phyloP scores from a whole-genome alignment of 2,797 vertebrate species.

The Merluccius polli region DNA sequence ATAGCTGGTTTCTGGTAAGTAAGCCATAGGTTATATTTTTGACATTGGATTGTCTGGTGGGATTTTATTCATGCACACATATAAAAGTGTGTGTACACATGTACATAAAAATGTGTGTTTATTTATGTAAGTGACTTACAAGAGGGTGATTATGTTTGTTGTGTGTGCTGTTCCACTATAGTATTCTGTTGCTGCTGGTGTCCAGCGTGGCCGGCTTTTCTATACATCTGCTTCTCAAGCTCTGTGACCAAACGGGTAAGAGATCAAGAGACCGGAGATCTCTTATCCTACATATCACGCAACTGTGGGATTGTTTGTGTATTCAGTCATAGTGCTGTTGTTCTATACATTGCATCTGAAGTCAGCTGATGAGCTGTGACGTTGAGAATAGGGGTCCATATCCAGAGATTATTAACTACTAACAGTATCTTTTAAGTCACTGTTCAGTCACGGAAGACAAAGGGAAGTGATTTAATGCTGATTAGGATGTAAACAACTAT shows the following conservation, averaged over 20 bases:
- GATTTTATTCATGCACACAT: not conserved
- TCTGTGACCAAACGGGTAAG: conserved; percentile 92
- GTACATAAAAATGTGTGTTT: not conserved
- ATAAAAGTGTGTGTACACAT: too few relatives aligned
- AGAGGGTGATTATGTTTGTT: not conserved
- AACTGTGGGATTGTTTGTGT: not conserved
- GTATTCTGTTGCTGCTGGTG: conserved; percentile 84
- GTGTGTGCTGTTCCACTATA: conserved; percentile 41
- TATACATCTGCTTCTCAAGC: conserved; percentile 86
- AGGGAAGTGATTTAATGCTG: conserved; percentile 1
- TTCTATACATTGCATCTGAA: conserved; percentile 8
- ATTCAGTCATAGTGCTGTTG: not conserved
- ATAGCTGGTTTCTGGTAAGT: conserved; percentile 88
- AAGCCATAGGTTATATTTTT: not conserved
- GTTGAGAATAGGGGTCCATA: not conserved
- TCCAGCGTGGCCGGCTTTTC: conserved; percentile 85
- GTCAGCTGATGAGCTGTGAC: not conserved
- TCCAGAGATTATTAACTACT: not conserved
- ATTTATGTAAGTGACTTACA: not conserved
- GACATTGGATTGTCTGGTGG: not conserved
- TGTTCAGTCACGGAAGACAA: conserved; percentile 2
- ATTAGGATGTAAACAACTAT: not conserved
- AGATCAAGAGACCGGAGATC: not conserved
- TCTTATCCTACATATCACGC: not conserved
- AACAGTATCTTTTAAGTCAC: not conserved